A percentile compares a stretch with the other conserved stretches of the same genome.
Evolutionary conservation across 2,113 vertebrate genomes (phyloP).

Genomic region (Alaudala cheleensis): DNA sequence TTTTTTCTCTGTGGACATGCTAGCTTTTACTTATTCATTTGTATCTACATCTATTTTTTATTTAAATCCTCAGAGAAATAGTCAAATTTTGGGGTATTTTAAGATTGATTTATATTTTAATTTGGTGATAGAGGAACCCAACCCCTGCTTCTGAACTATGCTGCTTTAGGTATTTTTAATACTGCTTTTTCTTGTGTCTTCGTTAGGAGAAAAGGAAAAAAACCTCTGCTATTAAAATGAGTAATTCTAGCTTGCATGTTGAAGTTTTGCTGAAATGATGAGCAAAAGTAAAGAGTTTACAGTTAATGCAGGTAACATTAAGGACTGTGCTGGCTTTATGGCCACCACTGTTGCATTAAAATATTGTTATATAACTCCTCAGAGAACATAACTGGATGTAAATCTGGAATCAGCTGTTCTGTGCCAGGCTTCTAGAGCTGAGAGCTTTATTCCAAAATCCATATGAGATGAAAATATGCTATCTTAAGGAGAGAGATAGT

Average conservation of each 20-base stretch:
- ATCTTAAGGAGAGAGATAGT: neutral
- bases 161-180: neutral
- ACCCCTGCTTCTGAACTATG: neutral
- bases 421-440: neutral
- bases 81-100: neutral
- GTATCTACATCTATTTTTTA: neutral
- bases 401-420: neutral
- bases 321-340: neutral
- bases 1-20: too few species aligned
- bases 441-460: neutral
- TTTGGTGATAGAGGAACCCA: neutral
- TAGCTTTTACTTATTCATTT: neutral
- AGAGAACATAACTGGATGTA: neutral
- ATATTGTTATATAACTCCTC: neutral
- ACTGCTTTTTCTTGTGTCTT: neutral
- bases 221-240: neutral
- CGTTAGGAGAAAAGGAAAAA: neutral
- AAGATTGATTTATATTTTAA: neutral
- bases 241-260: neutral
- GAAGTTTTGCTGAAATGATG: neutral
- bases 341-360: neutral
- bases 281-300: neutral
- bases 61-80: neutral
- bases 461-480: neutral
- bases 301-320: neutral